phyloP scores from a whole-genome alignment of 1,140 invertebrate genomes.

The Bacillus rossius region DNA sequence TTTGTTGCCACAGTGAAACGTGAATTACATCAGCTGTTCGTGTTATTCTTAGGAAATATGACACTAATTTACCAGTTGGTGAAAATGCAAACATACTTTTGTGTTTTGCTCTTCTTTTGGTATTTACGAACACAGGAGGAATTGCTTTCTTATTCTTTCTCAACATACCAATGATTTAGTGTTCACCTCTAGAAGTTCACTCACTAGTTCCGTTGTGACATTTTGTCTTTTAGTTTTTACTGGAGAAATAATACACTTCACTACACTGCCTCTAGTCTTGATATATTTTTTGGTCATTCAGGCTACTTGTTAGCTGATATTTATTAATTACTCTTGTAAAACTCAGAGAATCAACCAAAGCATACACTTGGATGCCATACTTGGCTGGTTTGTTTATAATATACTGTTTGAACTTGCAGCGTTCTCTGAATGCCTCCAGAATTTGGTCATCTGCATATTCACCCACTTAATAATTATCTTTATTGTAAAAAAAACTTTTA shows the following conservation, averaged over 20 bases:
- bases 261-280: background rate
- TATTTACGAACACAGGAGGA: slow-evolving; percentile 27
- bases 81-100: slow-evolving; percentile 30
- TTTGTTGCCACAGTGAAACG: slow-evolving; percentile 20
- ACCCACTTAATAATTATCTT: slow-evolving; percentile 27
- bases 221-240: background rate
- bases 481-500: slow-evolving; percentile 29
- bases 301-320: slow-evolving; percentile 21
- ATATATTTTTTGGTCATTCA: too few species aligned
- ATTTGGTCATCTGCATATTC: slow-evolving; percentile 26
- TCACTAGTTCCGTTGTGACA: slow-evolving; percentile 11
- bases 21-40: slow-evolving; percentile 25
- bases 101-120: slow-evolving; percentile 15
- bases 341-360: slow-evolving; percentile 30
- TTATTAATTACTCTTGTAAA: slow-evolving; percentile 34
- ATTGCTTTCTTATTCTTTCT: slow-evolving; percentile 33
- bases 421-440: slow-evolving; percentile 36
- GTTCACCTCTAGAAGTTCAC: slow-evolving; percentile 19
- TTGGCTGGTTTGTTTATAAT: slow-evolving; percentile 41
- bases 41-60: slow-evolving; percentile 28
- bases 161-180: slow-evolving; percentile 28
- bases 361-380: slow-evolving; percentile 43
- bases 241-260: background rate
- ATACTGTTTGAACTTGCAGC: slow-evolving; percentile 39
- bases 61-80: slow-evolving; percentile 23